Evolutionary conservation across 2,113 vertebrate genomes (phyloP).

Genomic region (Canis aureus): DNA sequence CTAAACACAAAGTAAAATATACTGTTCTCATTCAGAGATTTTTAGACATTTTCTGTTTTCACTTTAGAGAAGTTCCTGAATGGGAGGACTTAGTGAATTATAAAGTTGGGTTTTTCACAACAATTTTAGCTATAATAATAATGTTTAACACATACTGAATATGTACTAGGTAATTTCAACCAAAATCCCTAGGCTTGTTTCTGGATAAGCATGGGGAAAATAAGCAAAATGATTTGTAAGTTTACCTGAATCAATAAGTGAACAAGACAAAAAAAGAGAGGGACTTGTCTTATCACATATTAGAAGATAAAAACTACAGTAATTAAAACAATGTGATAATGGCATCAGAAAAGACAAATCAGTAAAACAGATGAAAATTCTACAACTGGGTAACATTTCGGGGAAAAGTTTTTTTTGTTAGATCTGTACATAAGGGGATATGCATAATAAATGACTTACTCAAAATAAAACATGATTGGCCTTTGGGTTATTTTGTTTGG

Average conservation of each 20-base stretch:
- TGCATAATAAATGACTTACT: background rate
- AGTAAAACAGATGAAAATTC: background rate
- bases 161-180: background rate
- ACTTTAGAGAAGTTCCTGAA: background rate
- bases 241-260: constrained; percentile 35
- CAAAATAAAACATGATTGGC: background rate
- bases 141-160: background rate
- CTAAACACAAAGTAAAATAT: constrained; percentile 3
- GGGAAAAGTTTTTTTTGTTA: background rate
- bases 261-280: background rate
- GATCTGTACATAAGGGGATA: background rate
- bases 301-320: background rate
- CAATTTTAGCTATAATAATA: background rate
- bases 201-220: background rate
- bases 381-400: background rate
- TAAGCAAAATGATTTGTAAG: background rate
- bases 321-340: background rate
- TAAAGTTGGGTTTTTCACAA: background rate
- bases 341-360: background rate
- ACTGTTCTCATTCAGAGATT: background rate
- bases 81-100: background rate
- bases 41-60: background rate
- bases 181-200: background rate
- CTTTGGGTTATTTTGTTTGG: background rate
- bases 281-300: background rate